phyloP scores from a whole-genome alignment of 2,113 vertebrate genomes.

The Pollimyrus isidori region DNA sequence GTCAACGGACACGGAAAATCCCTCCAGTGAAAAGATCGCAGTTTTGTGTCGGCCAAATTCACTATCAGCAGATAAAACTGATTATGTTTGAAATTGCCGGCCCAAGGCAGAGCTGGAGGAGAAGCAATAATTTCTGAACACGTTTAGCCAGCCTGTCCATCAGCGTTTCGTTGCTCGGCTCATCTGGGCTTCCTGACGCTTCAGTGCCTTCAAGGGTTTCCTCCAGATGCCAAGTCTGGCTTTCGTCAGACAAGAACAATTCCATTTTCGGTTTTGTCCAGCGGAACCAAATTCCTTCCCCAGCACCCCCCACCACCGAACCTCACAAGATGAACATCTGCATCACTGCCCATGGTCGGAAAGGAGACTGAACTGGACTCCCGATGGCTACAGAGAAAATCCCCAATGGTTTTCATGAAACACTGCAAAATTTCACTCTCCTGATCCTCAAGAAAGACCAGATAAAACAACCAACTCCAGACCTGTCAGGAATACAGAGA shows the following conservation, averaged over 20 bases:
- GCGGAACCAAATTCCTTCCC: not conserved
- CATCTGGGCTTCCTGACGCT: not conserved
- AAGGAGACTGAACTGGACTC: not conserved
- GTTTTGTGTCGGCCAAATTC: not conserved
- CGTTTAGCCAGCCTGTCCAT: not conserved
- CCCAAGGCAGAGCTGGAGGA: not conserved
- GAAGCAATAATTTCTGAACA: not conserved
- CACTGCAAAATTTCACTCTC: not conserved
- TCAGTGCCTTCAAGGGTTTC: not conserved
- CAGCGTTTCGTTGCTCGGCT: not conserved
- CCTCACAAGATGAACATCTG: not conserved
- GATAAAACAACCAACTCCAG: not conserved
- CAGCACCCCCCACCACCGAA: not conserved
- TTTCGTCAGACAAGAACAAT: not conserved
- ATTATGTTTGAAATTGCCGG: not conserved
- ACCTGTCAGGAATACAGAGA: not conserved
- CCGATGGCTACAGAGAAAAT: not conserved
- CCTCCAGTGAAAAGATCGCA: not conserved
- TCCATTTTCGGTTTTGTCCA: not conserved
- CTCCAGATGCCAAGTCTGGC: not conserved
- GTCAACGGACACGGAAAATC: not conserved
- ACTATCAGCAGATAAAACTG: constrained; percentile 5
- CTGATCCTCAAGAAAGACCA: not conserved
- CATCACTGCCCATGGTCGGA: not conserved
- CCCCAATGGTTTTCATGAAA: not conserved